Evolutionary conservation across 2,888 invertebrate species (phyloP).

Genomic region (Chrysolina americana): DNA sequence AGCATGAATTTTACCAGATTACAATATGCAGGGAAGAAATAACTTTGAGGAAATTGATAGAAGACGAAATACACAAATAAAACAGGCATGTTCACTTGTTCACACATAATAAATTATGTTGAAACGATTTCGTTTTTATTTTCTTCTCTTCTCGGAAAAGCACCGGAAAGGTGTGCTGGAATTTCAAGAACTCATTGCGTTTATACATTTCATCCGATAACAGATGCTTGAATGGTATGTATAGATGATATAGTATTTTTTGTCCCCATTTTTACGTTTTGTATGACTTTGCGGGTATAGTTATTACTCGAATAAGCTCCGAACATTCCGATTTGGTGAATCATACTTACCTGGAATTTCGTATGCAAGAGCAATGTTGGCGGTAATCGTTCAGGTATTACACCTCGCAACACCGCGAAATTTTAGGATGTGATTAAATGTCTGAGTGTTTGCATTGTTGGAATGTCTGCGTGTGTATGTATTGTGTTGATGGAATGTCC

Average conservation of each 20-base stretch:
- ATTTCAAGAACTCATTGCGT: constrained; percentile 26
- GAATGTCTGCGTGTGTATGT: background rate
- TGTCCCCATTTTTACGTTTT: constrained; percentile 1
- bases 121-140: background rate
- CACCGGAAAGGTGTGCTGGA: constrained; percentile 31
- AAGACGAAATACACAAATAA: background rate
- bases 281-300: background rate
- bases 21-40: no score
- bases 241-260: background rate
- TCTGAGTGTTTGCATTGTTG: background rate
- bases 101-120: background rate
- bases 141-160: constrained; percentile 3
- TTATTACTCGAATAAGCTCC: background rate
- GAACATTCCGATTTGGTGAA: constrained; percentile 20
- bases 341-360: constrained; percentile 8
- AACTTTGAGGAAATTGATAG: no score
- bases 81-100: background rate
- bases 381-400: constrained; percentile 14
- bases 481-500: background rate
- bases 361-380: constrained; percentile 5
- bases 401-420: constrained; percentile 18
- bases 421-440: constrained; percentile 18
- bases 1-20: no score
- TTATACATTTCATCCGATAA: constrained; percentile 4
- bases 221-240: background rate